phyloP scores from a whole-genome alignment of 2,888 invertebrate genomes.

The Brachylomia viminalis region DNA sequence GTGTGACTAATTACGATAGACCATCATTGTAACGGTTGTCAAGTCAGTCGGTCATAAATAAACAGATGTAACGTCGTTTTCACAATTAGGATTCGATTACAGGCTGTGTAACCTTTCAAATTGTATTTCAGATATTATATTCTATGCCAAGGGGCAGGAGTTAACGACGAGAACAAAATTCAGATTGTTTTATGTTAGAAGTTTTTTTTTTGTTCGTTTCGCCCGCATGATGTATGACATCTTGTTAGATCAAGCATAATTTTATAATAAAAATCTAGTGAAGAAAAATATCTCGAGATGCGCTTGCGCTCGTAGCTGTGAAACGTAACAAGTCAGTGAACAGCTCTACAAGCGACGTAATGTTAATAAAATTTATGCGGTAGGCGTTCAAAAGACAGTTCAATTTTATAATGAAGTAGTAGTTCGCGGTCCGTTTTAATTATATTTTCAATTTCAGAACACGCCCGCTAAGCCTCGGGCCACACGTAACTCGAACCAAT shows the following conservation, averaged over 20 bases:
- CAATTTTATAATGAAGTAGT: constrained; percentile 84
- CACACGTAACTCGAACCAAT: constrained; percentile 72
- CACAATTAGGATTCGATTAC: constrained; percentile 38
- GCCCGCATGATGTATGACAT: not conserved
- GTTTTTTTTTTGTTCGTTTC: not conserved
- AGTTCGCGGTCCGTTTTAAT: constrained; percentile 81
- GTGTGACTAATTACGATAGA: constrained; percentile 77
- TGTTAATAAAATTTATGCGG: constrained; percentile 74
- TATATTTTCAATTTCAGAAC: constrained; percentile 87
- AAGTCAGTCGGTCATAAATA: constrained; percentile 49
- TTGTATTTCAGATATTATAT: constrained; percentile 24
- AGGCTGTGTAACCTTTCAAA: constrained; percentile 22
- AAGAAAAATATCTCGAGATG: constrained; percentile 25
- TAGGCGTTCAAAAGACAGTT: constrained; percentile 81
- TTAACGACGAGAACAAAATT: not conserved
- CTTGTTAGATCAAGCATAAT: constrained; percentile 4
- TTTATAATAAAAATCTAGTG: constrained; percentile 1
- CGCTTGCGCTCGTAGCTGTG: constrained; percentile 32
- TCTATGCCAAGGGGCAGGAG: constrained; percentile 23
- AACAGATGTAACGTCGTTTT: constrained; percentile 28
- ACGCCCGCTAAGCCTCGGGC: constrained; percentile 76
- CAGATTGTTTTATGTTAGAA: not conserved
- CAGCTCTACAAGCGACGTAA: constrained; percentile 51
- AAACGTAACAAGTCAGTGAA: constrained; percentile 61
- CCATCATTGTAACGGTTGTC: constrained; percentile 71